These are phyloP conservation scores for Stomatorhinus walkeri DNA, from an alignment of 2,797 vertebrate genomes.

Conservation along the genomic window DNA sequence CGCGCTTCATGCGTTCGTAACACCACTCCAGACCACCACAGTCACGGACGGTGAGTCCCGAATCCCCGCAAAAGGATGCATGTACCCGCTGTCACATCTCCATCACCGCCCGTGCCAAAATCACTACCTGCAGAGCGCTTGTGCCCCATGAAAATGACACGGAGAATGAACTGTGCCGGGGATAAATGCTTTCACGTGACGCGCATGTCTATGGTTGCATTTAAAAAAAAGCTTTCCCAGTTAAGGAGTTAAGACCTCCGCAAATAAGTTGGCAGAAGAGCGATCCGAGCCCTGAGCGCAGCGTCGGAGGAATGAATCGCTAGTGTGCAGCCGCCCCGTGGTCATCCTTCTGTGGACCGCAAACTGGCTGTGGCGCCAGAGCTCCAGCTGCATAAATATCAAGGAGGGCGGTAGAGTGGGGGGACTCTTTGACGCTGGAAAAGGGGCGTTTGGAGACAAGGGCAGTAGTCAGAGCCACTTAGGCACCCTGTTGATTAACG, in stretches of 20 bases:
- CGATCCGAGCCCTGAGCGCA: not conserved
- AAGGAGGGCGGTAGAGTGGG: not conserved
- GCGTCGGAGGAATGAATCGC: not conserved
- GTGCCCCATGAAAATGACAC: not conserved
- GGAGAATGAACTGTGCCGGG: not conserved
- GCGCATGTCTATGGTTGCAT: not conserved
- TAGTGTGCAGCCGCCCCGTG: not conserved
- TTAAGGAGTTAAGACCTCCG: not conserved
- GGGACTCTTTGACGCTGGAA: not conserved
- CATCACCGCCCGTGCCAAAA: not conserved
- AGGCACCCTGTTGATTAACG: conserved; percentile 2
- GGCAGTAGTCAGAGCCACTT: conserved; percentile 4
- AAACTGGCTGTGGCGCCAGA: conserved; percentile 1
- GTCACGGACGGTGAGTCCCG: not conserved
- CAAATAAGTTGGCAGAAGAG: conserved; percentile 2
- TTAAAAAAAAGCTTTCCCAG: not conserved
- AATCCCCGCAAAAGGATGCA: not conserved
- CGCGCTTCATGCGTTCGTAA: not conserved
- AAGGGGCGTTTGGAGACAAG: conserved; percentile 3
- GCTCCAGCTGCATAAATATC: conserved; percentile 10
- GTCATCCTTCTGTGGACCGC: not conserved
- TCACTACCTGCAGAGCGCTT: not conserved
- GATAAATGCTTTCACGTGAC: conserved; percentile 3
- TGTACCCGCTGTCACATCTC: not conserved
- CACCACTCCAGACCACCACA: not conserved